Evolutionary conservation across 1,140 invertebrate species (phyloP).

Genomic region (Sitophilus oryzae): DNA sequence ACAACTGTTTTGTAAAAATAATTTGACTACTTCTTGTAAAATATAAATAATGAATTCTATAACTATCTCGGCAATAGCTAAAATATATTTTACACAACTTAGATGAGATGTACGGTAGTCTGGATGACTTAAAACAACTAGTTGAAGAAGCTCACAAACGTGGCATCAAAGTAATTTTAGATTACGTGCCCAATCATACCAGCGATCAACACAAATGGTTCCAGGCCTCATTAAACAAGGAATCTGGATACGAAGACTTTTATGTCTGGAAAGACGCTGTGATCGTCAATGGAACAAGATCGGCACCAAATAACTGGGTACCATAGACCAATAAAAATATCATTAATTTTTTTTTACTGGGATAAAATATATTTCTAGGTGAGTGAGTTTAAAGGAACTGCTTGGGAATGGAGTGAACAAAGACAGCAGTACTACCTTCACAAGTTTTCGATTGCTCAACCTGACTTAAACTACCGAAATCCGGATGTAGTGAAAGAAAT

Average conservation of each 20-base stretch:
- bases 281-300: slow-evolving; percentile 43
- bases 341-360: too few species aligned
- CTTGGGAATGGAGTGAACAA: too few species aligned
- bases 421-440: too few species aligned
- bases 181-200: slow-evolving; percentile 82
- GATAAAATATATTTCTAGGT: too few species aligned
- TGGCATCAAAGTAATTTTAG: slow-evolving; percentile 73
- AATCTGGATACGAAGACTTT: slow-evolving; percentile 62
- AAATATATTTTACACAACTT: too few species aligned
- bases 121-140: slow-evolving; percentile 64
- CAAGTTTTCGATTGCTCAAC: slow-evolving; percentile 17
- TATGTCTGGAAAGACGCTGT: slow-evolving; percentile 69
- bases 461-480: slow-evolving; percentile 5
- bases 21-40: too few species aligned
- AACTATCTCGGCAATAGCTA: too few species aligned
- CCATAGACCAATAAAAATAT: too few species aligned
- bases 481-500: background rate
- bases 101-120: slow-evolving; percentile 63
- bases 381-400: too few species aligned
- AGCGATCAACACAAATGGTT: slow-evolving; percentile 78
- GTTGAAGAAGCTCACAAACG: slow-evolving; percentile 52
- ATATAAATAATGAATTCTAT: too few species aligned
- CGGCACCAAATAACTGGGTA: slow-evolving; percentile 75
- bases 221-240: slow-evolving; percentile 52
- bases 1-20: too few species aligned